Conservation (phyloP, 2,113 vertebrate species). For the Bucco capensis region DNA sequence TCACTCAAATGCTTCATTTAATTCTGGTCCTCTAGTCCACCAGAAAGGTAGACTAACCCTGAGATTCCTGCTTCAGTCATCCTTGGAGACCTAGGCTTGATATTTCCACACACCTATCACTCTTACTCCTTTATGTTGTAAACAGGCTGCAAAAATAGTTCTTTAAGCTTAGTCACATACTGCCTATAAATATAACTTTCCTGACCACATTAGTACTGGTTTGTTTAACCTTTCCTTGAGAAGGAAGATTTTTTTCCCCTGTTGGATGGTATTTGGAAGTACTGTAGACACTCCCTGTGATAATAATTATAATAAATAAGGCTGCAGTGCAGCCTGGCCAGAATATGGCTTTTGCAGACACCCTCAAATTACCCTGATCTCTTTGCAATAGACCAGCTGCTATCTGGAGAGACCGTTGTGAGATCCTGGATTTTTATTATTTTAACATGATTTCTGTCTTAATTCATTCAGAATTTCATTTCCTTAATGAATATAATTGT, state of each 20-base stretch:
- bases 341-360: not conserved
- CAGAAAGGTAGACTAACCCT: not conserved
- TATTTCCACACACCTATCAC: not conserved
- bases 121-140: not conserved
- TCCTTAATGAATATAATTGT: not conserved
- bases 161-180: not conserved
- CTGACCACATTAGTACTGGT: not conserved
- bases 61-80: not conserved
- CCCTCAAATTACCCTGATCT: not conserved
- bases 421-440: not conserved
- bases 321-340: not conserved
- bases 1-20: not conserved
- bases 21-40: not conserved
- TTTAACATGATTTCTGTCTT: conserved; percentile 1
- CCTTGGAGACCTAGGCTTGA: not conserved
- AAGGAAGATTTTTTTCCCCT: not conserved
- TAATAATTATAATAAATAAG: not conserved
- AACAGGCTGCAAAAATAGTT: not conserved
- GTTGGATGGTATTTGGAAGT: not conserved
- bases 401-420: not conserved
- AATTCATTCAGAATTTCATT: conserved; percentile 2
- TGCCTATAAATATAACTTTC: not conserved
- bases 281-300: not conserved
- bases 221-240: not conserved
- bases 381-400: not conserved